These are phyloP conservation scores for Lacanobia wlatinum DNA, from an alignment of 2,888 invertebrate species.

Conservation along the genomic window DNA sequence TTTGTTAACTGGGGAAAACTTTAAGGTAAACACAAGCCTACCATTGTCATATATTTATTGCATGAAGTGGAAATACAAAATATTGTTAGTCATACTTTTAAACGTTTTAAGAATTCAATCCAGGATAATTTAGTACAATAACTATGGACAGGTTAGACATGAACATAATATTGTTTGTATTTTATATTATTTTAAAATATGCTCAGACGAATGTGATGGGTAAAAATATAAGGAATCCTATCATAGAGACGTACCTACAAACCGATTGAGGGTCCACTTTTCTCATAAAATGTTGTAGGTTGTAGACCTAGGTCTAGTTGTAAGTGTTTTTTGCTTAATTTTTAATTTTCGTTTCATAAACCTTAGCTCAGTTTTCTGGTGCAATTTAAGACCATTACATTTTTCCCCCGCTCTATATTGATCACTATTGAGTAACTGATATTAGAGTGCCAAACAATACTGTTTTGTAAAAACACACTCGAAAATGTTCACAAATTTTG, in stretches of 20 bases:
- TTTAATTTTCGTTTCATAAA: too few relatives aligned
- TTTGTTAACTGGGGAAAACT: slow-evolving; percentile 15
- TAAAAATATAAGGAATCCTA: not conserved
- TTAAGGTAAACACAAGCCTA: not conserved
- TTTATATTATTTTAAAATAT: too few relatives aligned
- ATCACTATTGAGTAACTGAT: not conserved
- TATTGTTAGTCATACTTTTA: not conserved
- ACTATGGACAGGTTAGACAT: too few relatives aligned
- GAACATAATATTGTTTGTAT: too few relatives aligned
- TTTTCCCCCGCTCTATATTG: not conserved
- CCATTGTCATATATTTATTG: not conserved
- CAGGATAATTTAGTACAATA: not conserved
- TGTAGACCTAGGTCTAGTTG: not conserved
- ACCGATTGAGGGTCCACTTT: not conserved
- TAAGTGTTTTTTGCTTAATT: not conserved
- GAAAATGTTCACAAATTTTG: slow-evolving; percentile 1
- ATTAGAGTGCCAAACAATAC: not conserved
- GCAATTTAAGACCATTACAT: not conserved
- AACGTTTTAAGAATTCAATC: not conserved
- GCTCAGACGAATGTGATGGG: not conserved
- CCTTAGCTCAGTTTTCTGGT: not conserved
- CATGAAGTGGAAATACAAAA: not conserved
- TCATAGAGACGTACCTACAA: not conserved
- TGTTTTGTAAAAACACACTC: not conserved
- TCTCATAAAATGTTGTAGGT: too few relatives aligned